Evolutionary conservation across 2,797 vertebrate species (phyloP), one percentile per base, ranked within the genome.

Genomic region (Gymnothorax javanicus): DNA sequence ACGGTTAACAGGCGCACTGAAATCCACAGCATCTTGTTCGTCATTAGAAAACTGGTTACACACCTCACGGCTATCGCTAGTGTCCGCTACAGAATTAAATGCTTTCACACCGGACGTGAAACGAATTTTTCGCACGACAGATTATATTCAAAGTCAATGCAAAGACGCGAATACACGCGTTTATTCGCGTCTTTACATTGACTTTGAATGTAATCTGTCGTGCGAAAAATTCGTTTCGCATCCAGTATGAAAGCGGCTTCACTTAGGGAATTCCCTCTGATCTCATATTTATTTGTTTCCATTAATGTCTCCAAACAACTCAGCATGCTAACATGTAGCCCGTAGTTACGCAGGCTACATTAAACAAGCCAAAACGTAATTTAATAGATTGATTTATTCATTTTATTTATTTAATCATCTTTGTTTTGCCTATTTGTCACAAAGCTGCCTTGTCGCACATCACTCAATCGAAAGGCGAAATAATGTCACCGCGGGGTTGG

Each of bases 251-350:
- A 43, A 43, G 33, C 33, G 33, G 33, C 33, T 43, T 43, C 33
- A 92, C 93, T 93, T 92, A 92, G 95, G 95, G 95, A 94, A 95
- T 95, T 94, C 95, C 95, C 95, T 94, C 93, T 95, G 93, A 95
- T 95, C 89, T 87, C 88, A 57, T 64, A 88, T 90, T 23, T 56
- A 83, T 83, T 59, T 83, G 54, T 83, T 58, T 59, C 3, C 11
- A 83, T 27, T 8, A 23, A 11, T 23, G 9, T 58, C 6, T 83
- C 25, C 58, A 83, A 11, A 59, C 52, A 23, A 23, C n/a, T 4
- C n/a, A 57, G 52, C 15, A n/a, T 17, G 50, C 79, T 82, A 57
- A 43, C 33, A 43, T 43, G 33, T n/a, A 82, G 52, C 7, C 57
- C 81, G 27, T 13, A 58, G 54, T 83, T 2, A 54, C 9, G 7